These are phyloP conservation scores for Vultur gryphus DNA, from an alignment of 2,797 vertebrate genomes.

Conservation along the genomic window DNA sequence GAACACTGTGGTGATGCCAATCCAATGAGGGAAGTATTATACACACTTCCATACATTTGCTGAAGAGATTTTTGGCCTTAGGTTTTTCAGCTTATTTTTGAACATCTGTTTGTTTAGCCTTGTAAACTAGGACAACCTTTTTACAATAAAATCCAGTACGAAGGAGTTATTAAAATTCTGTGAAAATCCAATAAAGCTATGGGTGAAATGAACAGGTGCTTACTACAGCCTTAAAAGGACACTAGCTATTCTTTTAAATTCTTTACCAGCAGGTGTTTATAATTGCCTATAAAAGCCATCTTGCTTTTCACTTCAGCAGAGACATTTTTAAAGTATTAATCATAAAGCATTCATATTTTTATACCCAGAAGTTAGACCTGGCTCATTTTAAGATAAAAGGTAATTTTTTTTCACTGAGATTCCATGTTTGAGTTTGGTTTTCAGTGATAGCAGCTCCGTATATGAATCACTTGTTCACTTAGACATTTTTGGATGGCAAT, in stretches of 20 bases:
- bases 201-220: not conserved
- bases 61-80: not conserved
- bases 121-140: not conserved
- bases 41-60: not conserved
- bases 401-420: not conserved
- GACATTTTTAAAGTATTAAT: not conserved
- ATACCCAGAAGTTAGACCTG: not conserved
- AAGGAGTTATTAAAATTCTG: not conserved
- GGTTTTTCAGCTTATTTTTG: not conserved
- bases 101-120: not conserved
- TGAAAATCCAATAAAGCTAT: not conserved
- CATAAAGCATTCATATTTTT: not conserved
- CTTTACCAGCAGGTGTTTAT: constrained; percentile 12
- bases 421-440: not conserved
- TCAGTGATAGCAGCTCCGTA: not conserved
- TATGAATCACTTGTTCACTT: constrained; percentile 32
- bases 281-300: not conserved
- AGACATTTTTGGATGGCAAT: not conserved
- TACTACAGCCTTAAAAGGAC: not conserved
- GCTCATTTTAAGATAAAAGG: constrained; percentile 4
- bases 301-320: constrained; percentile 16
- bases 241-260: not conserved
- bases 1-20: not conserved
- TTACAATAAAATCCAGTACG: not conserved
- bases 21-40: not conserved